These are phyloP conservation scores for Panthera leo DNA, from an alignment of 2,113 vertebrate species.

Conservation along the genomic window DNA sequence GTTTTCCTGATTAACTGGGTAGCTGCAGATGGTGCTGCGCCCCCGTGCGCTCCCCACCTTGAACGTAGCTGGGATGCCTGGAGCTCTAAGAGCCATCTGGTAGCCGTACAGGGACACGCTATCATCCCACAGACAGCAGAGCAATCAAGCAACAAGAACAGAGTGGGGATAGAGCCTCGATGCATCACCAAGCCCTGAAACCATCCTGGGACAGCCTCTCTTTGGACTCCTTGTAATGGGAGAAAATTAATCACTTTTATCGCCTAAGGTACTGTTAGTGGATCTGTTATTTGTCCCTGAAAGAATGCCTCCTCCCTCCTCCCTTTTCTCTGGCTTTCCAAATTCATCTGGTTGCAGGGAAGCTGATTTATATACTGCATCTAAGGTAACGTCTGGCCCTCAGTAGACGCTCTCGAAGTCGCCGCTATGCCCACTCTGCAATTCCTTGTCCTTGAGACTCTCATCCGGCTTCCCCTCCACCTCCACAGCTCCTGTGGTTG, in stretches of 20 bases:
- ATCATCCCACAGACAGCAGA: background rate
- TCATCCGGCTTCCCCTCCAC: no score
- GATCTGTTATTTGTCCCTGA: no score
- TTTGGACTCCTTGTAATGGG: background rate
- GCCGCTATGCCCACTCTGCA: background rate
- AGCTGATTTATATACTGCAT: background rate
- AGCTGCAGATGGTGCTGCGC: background rate
- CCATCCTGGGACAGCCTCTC: background rate
- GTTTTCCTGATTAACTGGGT: background rate
- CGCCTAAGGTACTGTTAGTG: fast-evolving
- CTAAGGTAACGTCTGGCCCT: background rate
- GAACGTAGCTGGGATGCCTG: background rate
- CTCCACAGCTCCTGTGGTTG: fast-evolving
- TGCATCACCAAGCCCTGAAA: fast-evolving
- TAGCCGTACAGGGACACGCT: background rate
- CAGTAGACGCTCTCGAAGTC: background rate
- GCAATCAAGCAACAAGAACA: background rate
- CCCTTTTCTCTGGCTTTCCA: background rate
- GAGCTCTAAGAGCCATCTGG: background rate
- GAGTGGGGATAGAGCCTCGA: background rate
- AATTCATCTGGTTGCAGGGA: no score
- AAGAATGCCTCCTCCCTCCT: background rate
- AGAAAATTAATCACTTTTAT: background rate
- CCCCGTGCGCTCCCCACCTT: background rate
- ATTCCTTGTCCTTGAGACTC: background rate